A percentile compares a stretch with the other conserved stretches of the same genome.
Evolutionary conservation across 1,140 invertebrate species (phyloP).

Genomic region (Marisa cornuarietis): DNA sequence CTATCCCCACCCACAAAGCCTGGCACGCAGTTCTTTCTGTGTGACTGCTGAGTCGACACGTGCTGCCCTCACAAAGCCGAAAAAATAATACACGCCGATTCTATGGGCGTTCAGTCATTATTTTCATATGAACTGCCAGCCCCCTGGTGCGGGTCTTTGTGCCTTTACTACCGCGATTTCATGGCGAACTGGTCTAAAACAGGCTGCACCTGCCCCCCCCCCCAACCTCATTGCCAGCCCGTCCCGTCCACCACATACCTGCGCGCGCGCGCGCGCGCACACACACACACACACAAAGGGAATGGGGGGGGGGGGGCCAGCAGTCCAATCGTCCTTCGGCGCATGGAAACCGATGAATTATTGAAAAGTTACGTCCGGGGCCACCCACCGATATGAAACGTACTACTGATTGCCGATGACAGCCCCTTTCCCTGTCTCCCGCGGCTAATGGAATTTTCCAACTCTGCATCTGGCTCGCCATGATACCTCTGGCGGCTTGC

Average conservation of each 20-base stretch:
- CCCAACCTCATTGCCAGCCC: neutral
- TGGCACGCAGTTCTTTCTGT: too few relatives aligned
- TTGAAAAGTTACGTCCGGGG: neutral
- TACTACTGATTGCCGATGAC: neutral
- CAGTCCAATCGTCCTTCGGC: neutral
- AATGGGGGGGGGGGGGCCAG: neutral
- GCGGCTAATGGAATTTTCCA: too few relatives aligned
- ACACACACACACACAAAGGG: neutral
- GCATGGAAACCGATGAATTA: conserved; percentile 5
- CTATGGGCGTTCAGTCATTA: neutral
- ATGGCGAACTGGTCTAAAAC: conserved; percentile 15
- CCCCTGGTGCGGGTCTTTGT: neutral
- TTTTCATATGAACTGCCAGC: conserved; percentile 11
- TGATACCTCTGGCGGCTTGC: too few relatives aligned
- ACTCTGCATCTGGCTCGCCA: too few relatives aligned
- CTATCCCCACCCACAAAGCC: too few relatives aligned
- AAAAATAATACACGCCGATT: too few relatives aligned
- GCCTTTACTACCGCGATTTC: neutral
- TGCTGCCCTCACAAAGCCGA: too few relatives aligned
- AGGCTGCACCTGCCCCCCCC: conserved; percentile 6
- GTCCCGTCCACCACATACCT: neutral
- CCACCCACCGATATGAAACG: conserved; percentile 11
- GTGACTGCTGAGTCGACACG: too few relatives aligned
- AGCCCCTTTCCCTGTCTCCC: too few relatives aligned
- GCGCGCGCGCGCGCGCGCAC: neutral